These are phyloP conservation scores for Anthopleura sola DNA, from an alignment of 64 coral and sea anemone species.

Conservation along the genomic window DNA sequence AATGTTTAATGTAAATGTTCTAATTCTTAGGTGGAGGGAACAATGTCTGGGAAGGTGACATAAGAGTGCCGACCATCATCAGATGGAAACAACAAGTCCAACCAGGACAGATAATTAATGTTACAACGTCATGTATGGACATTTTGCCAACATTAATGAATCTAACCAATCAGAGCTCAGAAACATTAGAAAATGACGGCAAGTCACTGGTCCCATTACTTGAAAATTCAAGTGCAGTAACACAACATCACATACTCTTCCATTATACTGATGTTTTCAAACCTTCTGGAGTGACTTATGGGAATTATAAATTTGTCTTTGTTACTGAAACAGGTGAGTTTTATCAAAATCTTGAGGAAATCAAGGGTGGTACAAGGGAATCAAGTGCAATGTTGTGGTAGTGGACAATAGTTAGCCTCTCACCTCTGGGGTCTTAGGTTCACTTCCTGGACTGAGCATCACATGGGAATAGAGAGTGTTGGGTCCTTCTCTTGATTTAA, in stretches of 20 bases:
- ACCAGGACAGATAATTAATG: slow-evolving; percentile 37
- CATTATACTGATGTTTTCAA: slow-evolving; percentile 79
- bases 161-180: slow-evolving; percentile 45
- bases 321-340: slow-evolving; percentile 47
- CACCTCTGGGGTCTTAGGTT: too few relatives aligned
- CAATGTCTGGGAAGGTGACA: slow-evolving; percentile 53
- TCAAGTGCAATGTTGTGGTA: too few relatives aligned
- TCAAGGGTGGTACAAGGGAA: too few relatives aligned
- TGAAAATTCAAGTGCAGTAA: slow-evolving; percentile 35
- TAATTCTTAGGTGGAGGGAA: slow-evolving; percentile 20
- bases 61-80: slow-evolving; percentile 68
- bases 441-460: too few relatives aligned
- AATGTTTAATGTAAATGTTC: background rate
- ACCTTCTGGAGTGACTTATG: slow-evolving; percentile 63
- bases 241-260: slow-evolving; percentile 64
- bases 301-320: slow-evolving; percentile 66
- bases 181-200: slow-evolving; percentile 36
- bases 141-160: slow-evolving; percentile 74
- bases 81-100: slow-evolving; percentile 54
- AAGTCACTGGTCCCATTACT: slow-evolving; percentile 65
- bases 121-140: slow-evolving; percentile 70
- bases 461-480: too few relatives aligned
- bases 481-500: too few relatives aligned
- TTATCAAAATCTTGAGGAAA: background rate
- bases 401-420: too few relatives aligned